Evolutionary conservation across 1,140 invertebrate genomes (phyloP).

Genomic region (Pogonus chalceus): DNA sequence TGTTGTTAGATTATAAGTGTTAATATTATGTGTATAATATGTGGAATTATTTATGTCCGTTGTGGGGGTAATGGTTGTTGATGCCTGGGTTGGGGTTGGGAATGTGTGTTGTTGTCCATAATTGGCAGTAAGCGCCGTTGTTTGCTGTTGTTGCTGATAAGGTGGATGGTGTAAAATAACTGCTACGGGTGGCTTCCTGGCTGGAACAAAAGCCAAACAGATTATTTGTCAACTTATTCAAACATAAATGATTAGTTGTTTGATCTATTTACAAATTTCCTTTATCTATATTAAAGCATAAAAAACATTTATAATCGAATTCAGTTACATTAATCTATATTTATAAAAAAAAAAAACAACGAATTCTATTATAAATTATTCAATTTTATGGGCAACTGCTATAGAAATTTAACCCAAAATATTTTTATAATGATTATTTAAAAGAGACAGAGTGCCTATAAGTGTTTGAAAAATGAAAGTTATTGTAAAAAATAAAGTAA

Average conservation of each 20-base stretch:
- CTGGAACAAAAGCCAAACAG: conserved; percentile 26
- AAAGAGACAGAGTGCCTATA: too few species aligned
- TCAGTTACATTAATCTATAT: background rate
- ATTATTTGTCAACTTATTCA: background rate
- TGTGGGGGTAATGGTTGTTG: background rate
- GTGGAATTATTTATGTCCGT: too few species aligned
- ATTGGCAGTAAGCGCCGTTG: too few species aligned
- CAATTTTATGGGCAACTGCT: too few species aligned
- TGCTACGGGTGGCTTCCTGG: conserved; percentile 30
- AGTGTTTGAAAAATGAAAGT: too few species aligned
- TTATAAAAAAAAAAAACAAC: background rate
- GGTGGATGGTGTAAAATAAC: background rate
- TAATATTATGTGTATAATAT: background rate
- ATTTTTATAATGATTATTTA: too few species aligned
- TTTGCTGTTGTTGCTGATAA: conserved; percentile 9
- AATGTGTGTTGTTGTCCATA: too few species aligned
- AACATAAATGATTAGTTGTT: background rate
- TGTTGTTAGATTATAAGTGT: background rate
- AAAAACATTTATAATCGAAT: too few species aligned
- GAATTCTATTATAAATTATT: too few species aligned
- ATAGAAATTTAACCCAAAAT: too few species aligned
- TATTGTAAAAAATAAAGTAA: too few species aligned
- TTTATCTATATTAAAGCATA: background rate
- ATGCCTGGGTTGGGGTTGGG: background rate
- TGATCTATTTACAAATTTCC: background rate